These are phyloP conservation scores for Camponotus floridanus DNA, from an alignment of 1,140 invertebrate species.

Conservation along the genomic window DNA sequence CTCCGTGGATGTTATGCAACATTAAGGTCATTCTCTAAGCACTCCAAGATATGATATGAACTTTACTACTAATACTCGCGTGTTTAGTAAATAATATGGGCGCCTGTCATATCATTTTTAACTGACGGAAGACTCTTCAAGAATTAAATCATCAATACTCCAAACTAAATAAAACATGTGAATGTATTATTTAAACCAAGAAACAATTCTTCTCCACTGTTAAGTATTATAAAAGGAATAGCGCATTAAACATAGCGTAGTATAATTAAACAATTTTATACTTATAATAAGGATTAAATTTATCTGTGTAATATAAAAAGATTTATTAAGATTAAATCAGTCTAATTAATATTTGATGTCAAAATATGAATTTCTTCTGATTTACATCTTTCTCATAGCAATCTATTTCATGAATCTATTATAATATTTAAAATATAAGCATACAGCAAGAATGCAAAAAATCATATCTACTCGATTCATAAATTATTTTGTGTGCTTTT, in stretches of 20 bases:
- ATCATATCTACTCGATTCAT: background rate
- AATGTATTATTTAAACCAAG: background rate
- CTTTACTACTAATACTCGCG: conserved; percentile 69
- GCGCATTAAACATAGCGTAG: background rate
- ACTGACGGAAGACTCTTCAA: background rate
- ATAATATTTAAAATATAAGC: background rate
- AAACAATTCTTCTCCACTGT: background rate
- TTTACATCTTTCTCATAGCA: background rate
- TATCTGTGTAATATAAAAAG: conserved; percentile 24
- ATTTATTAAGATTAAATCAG: conserved; percentile 2
- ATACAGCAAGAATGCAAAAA: background rate
- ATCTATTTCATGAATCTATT: background rate
- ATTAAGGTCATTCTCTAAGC: conserved; percentile 77
- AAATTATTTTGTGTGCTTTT: conserved; percentile 11
- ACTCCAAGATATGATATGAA: conserved; percentile 79
- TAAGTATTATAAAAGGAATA: background rate
- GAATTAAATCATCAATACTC: background rate
- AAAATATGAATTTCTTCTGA: background rate
- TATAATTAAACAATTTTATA: conserved; percentile 28
- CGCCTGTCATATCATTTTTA: conserved; percentile 24
- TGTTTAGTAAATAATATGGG: conserved; percentile 76
- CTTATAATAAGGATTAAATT: conserved; percentile 31
- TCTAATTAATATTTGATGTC: background rate
- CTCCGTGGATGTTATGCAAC: conserved; percentile 75
- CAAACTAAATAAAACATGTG: background rate